phyloP scores from a whole-genome alignment of 2,797 vertebrate species.

The Otus scops region DNA sequence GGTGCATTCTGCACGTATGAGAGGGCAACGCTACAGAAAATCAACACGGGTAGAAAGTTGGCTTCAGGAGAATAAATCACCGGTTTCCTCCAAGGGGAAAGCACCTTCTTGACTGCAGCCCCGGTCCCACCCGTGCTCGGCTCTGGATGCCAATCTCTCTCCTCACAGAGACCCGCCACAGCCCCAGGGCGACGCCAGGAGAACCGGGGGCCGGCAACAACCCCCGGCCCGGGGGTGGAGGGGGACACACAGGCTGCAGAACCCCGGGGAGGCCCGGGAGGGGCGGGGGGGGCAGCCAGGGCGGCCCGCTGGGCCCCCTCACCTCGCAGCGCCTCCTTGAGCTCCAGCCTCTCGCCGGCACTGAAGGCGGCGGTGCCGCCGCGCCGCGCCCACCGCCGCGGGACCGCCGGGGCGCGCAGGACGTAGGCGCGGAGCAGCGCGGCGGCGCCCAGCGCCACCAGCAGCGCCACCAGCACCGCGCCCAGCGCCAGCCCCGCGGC shows the following conservation, averaged over 20 bases:
- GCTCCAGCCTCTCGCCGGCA: constrained; percentile 62
- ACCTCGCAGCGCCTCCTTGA: constrained; percentile 84
- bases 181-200: neutral
- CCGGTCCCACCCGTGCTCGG: neutral
- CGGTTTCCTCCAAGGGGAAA: neutral
- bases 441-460: neutral
- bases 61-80: neutral
- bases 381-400: neutral
- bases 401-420: neutral
- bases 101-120: neutral
- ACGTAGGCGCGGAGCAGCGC: constrained; percentile 30
- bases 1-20: fast-evolving
- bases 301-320: constrained; percentile 20
- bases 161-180: no score
- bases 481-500: neutral
- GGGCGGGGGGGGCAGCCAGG: neutral
- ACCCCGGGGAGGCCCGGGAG: neutral
- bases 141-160: neutral
- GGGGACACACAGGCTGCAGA: neutral
- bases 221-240: neutral
- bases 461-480: neutral
- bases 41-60: neutral
- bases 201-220: no score
- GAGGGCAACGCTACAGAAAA: neutral
- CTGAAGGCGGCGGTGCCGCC: neutral